Percentiles rank a stretch among this genome's conserved stretches.
Conservation (phyloP, 2,113 vertebrate genomes). For the Microtus ochrogaster region DNA sequence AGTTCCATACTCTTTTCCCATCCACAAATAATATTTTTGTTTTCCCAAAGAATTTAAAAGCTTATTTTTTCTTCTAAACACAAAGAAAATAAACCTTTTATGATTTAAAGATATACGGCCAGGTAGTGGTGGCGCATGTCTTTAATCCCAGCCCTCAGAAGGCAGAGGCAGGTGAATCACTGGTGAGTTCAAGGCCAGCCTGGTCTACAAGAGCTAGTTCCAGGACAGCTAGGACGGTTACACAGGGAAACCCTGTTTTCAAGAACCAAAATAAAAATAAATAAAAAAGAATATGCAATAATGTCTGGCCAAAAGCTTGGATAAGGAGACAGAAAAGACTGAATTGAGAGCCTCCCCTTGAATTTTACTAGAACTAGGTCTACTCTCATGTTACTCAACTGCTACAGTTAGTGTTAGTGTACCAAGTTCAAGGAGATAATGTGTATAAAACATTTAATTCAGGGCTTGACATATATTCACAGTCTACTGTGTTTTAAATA, state of each 20-base stretch:
- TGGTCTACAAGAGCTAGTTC: too few relatives aligned
- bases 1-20: not conserved
- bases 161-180: too few relatives aligned
- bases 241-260: too few relatives aligned
- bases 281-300: not conserved
- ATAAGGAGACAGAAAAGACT: not conserved
- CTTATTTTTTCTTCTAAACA: not conserved
- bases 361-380: not conserved
- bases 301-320: not conserved
- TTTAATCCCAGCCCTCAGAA: too few relatives aligned
- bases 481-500: not conserved
- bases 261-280: too few relatives aligned
- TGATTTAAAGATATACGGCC: not conserved
- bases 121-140: too few relatives aligned
- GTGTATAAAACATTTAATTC: not conserved
- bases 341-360: not conserved
- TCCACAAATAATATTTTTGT: not conserved
- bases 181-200: too few relatives aligned
- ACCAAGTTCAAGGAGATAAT: not conserved
- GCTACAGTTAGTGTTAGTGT: not conserved
- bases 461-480: not conserved
- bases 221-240: too few relatives aligned
- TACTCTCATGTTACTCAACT: not conserved
- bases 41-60: not conserved
- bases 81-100: not conserved